Conservation (phyloP, 2,797 vertebrate species). For the Lerista edwardsae region DNA sequence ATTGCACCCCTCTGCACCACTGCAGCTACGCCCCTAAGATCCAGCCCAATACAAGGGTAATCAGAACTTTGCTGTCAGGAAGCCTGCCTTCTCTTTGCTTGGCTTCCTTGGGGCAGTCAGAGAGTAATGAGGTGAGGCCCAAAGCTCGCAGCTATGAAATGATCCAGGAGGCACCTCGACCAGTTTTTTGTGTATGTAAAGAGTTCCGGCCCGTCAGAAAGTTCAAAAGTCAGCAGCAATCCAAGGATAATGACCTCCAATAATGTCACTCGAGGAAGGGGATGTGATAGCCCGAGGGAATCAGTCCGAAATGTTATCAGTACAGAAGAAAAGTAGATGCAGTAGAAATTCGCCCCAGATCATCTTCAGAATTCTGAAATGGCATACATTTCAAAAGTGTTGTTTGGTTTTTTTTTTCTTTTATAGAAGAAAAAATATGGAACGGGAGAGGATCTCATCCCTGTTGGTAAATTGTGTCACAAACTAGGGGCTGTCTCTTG, state of each 20-base stretch:
- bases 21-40: too few species aligned
- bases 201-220: slow-evolving; percentile 1
- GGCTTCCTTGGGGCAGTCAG: slow-evolving; percentile 11
- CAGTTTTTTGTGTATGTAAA: not conserved
- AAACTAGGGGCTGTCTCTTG: too few species aligned
- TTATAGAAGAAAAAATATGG: too few species aligned
- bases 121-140: not conserved
- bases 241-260: slow-evolving; percentile 28
- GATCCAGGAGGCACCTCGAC: slow-evolving; percentile 22
- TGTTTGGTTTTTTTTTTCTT: too few species aligned
- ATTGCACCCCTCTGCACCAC: too few species aligned
- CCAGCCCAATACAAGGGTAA: too few species aligned
- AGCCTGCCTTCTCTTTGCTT: not conserved
- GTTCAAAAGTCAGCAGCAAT: slow-evolving; percentile 8
- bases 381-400: not conserved
- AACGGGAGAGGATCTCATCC: too few species aligned
- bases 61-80: not conserved
- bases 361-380: not conserved
- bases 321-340: not conserved
- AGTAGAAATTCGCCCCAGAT: not conserved
- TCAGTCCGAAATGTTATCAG: slow-evolving; percentile 5
- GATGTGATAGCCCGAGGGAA: not conserved
- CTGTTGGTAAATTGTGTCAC: too few species aligned
- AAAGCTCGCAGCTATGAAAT: not conserved
- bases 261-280: not conserved